Conservation (phyloP, 1,140 invertebrate genomes). For the Drosophila takahashii region DNA sequence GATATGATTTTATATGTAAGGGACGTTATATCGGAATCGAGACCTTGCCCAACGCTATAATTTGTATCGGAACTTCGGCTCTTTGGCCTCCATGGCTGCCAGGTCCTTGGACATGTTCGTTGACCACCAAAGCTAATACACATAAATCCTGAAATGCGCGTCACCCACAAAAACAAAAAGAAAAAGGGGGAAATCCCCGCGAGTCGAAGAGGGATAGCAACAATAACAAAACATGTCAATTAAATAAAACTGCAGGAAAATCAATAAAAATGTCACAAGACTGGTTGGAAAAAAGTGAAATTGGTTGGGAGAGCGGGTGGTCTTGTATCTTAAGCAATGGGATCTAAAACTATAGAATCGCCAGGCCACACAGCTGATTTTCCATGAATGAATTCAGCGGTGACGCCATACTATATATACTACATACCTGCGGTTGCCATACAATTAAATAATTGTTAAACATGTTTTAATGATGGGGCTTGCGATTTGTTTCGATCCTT, state of each 20-base stretch:
- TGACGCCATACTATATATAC: conserved; percentile 54
- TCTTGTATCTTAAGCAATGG: background rate
- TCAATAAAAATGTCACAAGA: conserved; percentile 69
- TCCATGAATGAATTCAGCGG: conserved; percentile 63
- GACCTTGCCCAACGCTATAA: conserved; percentile 66
- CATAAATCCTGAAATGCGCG: conserved; percentile 36
- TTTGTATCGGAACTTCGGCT: conserved; percentile 49
- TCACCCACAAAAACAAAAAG: conserved; percentile 41
- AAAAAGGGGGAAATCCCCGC: conserved; percentile 5
- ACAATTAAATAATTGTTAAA: conserved; percentile 77
- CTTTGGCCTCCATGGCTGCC: conserved; percentile 41
- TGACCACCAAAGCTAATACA: conserved; percentile 62
- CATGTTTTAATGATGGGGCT: conserved; percentile 70
- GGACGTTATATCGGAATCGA: conserved; percentile 20
- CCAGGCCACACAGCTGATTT: conserved; percentile 37
- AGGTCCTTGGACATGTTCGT: conserved; percentile 77
- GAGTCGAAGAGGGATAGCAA: conserved; percentile 58
- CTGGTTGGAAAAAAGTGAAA: conserved; percentile 42
- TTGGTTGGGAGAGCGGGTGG: background rate
- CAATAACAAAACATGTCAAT: conserved; percentile 83
- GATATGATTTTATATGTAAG: conserved; percentile 7
- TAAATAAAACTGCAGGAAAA: conserved; percentile 82
- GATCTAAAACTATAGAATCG: conserved; percentile 12
- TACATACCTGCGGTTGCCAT: conserved; percentile 12
- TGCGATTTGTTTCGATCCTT: conserved; percentile 34